phyloP scores from a whole-genome alignment of 2,797 vertebrate species.

The Anabacerthia variegaticeps region DNA sequence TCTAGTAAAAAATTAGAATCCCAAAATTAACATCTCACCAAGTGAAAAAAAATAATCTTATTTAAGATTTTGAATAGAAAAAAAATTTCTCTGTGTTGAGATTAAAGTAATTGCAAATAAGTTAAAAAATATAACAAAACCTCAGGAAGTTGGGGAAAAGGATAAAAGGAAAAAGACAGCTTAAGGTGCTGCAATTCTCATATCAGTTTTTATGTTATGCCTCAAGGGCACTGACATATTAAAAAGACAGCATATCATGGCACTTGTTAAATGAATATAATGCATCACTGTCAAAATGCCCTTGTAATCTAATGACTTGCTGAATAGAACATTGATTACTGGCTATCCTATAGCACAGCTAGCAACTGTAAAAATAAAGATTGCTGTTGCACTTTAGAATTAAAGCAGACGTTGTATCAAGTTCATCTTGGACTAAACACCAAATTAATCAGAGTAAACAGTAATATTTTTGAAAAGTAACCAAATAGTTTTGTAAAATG shows the following conservation, averaged over 20 bases:
- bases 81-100: not conserved
- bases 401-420: not conserved
- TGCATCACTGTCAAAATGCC: conserved; percentile 29
- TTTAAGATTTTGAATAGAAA: not conserved
- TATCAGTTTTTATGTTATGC: not conserved
- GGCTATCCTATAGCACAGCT: not conserved
- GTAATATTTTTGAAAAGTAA: not conserved
- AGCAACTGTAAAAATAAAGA: not conserved
- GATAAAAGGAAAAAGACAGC: not conserved
- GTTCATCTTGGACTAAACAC: not conserved
- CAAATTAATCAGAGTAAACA: not conserved
- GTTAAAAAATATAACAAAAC: not conserved
- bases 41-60: not conserved
- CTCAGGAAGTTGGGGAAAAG: not conserved
- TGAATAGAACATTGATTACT: not conserved
- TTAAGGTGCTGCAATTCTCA: not conserved
- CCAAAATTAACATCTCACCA: not conserved
- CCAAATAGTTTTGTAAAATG: not conserved
- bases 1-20: not conserved
- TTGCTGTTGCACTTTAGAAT: not conserved
- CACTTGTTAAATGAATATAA: conserved; percentile 15
- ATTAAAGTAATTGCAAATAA: not conserved
- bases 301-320: conserved; percentile 31
- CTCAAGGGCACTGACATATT: conserved; percentile 4
- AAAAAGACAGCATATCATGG: not conserved